phyloP scores from a whole-genome alignment of 2,888 invertebrate genomes.

The Cordilura impudica region DNA sequence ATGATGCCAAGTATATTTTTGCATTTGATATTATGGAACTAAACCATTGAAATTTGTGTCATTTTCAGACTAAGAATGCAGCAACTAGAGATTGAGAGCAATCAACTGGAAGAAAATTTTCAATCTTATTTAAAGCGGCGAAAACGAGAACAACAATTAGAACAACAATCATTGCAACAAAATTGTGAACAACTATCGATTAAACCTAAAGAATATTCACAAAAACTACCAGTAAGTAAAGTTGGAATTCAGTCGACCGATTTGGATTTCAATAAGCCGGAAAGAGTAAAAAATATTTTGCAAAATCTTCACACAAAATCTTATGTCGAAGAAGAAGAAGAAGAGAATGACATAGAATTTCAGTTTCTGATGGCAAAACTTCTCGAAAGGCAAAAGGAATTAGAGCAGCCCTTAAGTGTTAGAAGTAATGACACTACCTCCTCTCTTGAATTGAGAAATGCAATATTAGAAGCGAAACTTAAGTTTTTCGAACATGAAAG shows the following conservation, averaged over 20 bases:
- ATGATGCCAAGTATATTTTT: slow-evolving; percentile 69
- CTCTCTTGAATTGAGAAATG: slow-evolving; percentile 55
- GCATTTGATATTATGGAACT: too few relatives aligned
- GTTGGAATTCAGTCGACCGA: too few relatives aligned
- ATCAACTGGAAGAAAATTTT: slow-evolving; percentile 73
- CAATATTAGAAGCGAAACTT: slow-evolving; percentile 63
- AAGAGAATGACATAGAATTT: slow-evolving; percentile 41
- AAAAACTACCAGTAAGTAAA: background rate
- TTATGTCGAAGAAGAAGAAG: slow-evolving; percentile 13
- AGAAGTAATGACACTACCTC: slow-evolving; percentile 30
- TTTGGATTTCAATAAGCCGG: background rate
- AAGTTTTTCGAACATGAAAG: slow-evolving; percentile 62
- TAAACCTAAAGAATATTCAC: slow-evolving; percentile 49
- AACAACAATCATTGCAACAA: slow-evolving; percentile 28
- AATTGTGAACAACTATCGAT: slow-evolving; percentile 64
- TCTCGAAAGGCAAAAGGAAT: slow-evolving; percentile 3
- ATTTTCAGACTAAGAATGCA: slow-evolving; percentile 71
- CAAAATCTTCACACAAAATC: background rate
- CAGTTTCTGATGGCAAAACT: slow-evolving; percentile 50
- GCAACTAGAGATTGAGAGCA: slow-evolving; percentile 75
- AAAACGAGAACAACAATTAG: slow-evolving; percentile 60
- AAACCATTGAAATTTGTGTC: background rate
- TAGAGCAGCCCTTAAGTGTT: background rate
- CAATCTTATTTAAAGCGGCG: slow-evolving; percentile 71
- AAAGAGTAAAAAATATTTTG: background rate